A percentile compares a stretch with the other conserved stretches of the same genome.
phyloP scores from a whole-genome alignment of 2,113 vertebrate species.

The Kobus ellipsiprymnus region DNA sequence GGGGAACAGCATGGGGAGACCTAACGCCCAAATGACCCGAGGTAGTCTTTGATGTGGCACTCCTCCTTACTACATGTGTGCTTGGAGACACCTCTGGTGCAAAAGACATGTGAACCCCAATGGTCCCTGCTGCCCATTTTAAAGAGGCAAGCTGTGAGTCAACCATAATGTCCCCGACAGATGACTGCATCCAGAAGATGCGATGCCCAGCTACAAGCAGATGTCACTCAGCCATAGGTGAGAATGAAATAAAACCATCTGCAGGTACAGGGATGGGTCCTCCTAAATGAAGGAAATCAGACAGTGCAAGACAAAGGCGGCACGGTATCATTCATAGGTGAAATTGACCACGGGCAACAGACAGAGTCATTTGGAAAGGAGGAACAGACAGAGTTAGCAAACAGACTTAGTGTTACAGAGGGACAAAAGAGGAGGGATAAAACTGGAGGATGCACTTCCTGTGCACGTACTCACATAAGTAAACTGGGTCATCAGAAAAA shows the following conservation, averaged over 20 bases:
- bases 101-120: neutral
- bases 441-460: neutral
- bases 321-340: neutral
- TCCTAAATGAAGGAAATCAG: neutral
- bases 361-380: neutral
- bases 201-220: neutral
- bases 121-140: fast-evolving
- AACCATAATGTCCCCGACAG: neutral
- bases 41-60: neutral
- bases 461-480: fast-evolving
- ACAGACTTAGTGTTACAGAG: neutral
- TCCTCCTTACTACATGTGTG: neutral
- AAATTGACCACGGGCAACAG: neutral
- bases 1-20: neutral
- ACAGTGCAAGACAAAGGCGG: neutral
- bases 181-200: neutral
- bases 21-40: fast-evolving
- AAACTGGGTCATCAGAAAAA: neutral
- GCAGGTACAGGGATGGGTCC: neutral
- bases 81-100: neutral
- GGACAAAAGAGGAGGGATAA: neutral
- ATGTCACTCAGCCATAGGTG: neutral
- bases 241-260: neutral
- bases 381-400: neutral
- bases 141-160: neutral